Evolutionary conservation across 2,797 vertebrate species (phyloP).

Genomic region (Cryptoblepharus egeriae): DNA sequence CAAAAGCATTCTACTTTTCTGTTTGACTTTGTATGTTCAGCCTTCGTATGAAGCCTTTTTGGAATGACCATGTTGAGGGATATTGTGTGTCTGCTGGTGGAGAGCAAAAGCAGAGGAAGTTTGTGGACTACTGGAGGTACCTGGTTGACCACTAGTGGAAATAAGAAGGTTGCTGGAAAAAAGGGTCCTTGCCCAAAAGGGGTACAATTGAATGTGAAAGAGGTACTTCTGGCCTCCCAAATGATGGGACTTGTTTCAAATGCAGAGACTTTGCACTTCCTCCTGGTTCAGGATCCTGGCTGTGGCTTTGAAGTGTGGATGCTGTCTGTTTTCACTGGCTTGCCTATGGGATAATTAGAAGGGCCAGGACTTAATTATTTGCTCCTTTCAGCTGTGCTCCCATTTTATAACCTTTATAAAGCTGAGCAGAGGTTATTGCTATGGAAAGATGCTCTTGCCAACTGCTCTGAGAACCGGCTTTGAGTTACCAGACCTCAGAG

Average conservation of each 20-base stretch:
- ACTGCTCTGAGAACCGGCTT: background rate
- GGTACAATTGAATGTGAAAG: background rate
- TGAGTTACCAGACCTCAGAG: no score
- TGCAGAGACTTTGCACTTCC: background rate
- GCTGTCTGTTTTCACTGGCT: background rate
- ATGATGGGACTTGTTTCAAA: background rate
- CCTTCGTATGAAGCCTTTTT: no score
- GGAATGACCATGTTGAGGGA: no score
- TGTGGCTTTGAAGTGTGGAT: slow-evolving; percentile 5
- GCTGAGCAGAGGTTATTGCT: background rate
- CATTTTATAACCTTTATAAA: background rate
- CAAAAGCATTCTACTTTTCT: no score
- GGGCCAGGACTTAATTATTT: slow-evolving; percentile 11
- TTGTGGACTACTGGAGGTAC: background rate
- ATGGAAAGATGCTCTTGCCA: background rate
- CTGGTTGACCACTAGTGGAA: background rate
- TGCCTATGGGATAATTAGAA: slow-evolving; percentile 8
- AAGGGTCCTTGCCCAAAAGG: background rate
- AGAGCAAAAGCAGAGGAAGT: no score
- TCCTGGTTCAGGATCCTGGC: background rate
- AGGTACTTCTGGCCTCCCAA: background rate
- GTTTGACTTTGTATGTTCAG: no score
- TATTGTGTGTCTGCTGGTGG: no score
- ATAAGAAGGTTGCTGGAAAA: background rate
- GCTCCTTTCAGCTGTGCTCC: background rate